Base-by-base conservation (phyloP, 2,888 invertebrate genomes). In the Acleris emargana region DNA sequence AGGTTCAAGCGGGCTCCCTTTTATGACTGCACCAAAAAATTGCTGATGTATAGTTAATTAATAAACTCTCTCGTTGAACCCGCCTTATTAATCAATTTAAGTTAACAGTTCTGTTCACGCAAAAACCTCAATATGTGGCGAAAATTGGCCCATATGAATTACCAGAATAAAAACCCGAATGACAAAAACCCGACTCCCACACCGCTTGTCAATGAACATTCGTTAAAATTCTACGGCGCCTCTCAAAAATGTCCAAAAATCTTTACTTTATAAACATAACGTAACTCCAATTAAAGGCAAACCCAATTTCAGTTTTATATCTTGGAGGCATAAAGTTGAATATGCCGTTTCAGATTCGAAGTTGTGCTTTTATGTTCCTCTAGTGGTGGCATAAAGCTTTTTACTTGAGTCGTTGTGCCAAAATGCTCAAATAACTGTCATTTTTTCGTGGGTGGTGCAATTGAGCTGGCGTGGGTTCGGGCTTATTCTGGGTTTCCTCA, bases 371-470 rank as follows among this genome's bases (percentile, higher is more conserved):
- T 38, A 13, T 38, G 38, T 11, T 38, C 38, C 38, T 13, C 13
- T 3, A 13, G 38, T 13, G 38, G 4, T 38, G 13, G 38, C 11
- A 79, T 79, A 77, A 73, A 77, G 82, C 83, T 84, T 84, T 84
- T 64, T 58, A 58, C 73, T 75, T 80, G 79, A 80, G 80, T 78
- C 79, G 78, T 74, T 71, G 74, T 73, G 78, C 72, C 76, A 79
- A 80, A 84, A 79, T 74, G 74, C 69, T 72, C 81, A 78, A 80
- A 80, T 82, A 80, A 76, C 74, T 80, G 84, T 80, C 81, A 83
- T 80, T 84, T 86, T 83, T 86, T 86, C 73, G 69, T 20, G 67
- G 67, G 68, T 64, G 61, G 69, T 74, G 79, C 83, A 83, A 84
- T 85, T 80, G 83, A 72, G 64, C 72, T 69, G 73, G 69, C 58